Base-by-base conservation (phyloP, 2,888 invertebrate genomes). In the Oscheius sp. region DNA sequence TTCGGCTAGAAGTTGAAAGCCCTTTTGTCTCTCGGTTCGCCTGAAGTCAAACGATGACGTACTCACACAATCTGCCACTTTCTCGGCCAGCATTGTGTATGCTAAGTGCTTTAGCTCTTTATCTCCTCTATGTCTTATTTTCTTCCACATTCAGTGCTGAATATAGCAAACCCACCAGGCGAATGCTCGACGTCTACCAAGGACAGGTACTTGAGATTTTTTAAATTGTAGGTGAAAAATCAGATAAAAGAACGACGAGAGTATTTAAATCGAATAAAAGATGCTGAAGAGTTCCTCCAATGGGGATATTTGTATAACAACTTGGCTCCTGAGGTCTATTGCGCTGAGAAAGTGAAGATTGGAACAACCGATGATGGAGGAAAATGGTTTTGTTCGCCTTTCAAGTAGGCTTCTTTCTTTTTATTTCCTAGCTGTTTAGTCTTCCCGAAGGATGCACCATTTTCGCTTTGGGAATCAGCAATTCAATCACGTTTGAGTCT, bases 281-380 rank as follows among this genome's bases (percentile, higher is more conserved):
- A 52, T 29, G 29, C n/a, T n/a, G 23, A 17, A 12, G 29, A 27
- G 15, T 29, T 27, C 27, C 25, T 53, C n/a, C 17, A 17, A 20
- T 53, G 20, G 12, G 42, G 42, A 3, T 20, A 52, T 52, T 25
- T 57, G 10, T 65, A 65, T 4, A 65, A 65, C 29, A 53, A 42
- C 25, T 31, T 65, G 29, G 65, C 46, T 10, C 65, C 65, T 12
- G 65, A 65, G 23, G 65, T 52, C n/a, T 71, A 66, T 63, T 74
- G 73, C 52, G 57, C 69, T 6, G 42, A 64, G 4, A 69, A 69
- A 57, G 33, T 74, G 27, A 42, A 61, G 46, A 45, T 74, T 45
- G 73, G 73, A 42, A 71, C 69, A 23, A 53, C 20, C 1, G 71
- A 67, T 1, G 73, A 74, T 31, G 69, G 73, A 34, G 73, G 73